Conservation (phyloP, 1,140 invertebrate genomes). For the Linepithema humile region DNA sequence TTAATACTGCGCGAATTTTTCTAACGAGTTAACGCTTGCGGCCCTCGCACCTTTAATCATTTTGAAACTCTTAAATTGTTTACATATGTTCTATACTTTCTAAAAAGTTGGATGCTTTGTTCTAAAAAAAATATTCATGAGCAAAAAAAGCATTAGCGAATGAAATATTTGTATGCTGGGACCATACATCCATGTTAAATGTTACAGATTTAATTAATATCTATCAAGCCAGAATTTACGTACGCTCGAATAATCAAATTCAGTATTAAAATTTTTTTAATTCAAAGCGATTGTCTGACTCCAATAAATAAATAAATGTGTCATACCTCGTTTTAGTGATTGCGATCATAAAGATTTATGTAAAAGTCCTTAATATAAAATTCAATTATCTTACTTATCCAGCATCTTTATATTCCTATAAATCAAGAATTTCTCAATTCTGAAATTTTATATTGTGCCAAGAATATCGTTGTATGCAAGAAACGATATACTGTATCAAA, state of each 20-base stretch:
- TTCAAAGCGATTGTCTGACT: neutral
- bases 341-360: neutral
- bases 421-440: neutral
- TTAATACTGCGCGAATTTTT: constrained; percentile 9
- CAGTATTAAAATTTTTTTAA: neutral
- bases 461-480: too few species aligned
- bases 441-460: neutral
- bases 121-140: constrained; percentile 5
- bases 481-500: neutral
- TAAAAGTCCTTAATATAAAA: constrained; percentile 19
- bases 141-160: constrained; percentile 11
- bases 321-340: neutral
- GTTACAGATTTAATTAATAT: constrained; percentile 5
- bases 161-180: neutral
- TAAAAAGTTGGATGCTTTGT: constrained; percentile 28
- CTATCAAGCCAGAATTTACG: constrained; percentile 11
- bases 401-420: neutral
- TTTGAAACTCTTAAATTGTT: constrained; percentile 46
- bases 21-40: constrained; percentile 17
- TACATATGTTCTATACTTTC: constrained; percentile 44
- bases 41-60: constrained; percentile 5
- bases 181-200: neutral
- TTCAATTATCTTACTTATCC: neutral
- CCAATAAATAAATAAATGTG: neutral
- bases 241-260: neutral